Evolutionary conservation across 2,888 invertebrate genomes (phyloP).

Genomic region (Scaptomyza tumidula): DNA sequence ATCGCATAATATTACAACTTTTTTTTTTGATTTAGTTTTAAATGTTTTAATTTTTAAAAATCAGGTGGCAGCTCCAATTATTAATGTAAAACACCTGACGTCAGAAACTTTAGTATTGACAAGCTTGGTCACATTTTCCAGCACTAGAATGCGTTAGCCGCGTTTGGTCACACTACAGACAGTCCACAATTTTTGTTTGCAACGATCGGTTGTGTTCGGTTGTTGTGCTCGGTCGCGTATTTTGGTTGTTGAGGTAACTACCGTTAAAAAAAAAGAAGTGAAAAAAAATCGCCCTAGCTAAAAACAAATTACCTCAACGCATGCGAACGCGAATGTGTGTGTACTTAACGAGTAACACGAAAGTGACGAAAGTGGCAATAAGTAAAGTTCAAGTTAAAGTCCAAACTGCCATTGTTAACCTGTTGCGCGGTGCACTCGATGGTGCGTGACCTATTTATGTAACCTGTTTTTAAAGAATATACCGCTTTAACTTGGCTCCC

Average conservation of each 20-base stretch:
- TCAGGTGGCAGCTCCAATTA: background rate
- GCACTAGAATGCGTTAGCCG: background rate
- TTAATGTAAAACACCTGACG: slow-evolving; percentile 4
- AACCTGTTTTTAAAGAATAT: slow-evolving; percentile 79
- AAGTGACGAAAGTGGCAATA: slow-evolving; percentile 33
- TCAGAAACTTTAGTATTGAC: slow-evolving; percentile 5
- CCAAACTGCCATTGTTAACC: slow-evolving; percentile 54
- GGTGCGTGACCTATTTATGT: slow-evolving; percentile 82
- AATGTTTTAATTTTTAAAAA: background rate
- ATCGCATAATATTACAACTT: too few relatives aligned
- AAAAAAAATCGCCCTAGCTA: slow-evolving; percentile 32
- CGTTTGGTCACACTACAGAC: slow-evolving; percentile 24
- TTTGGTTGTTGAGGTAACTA: slow-evolving; percentile 58
- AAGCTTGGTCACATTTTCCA: slow-evolving; percentile 31
- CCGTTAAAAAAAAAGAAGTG: slow-evolving; percentile 28
- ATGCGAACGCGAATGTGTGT: slow-evolving; percentile 34
- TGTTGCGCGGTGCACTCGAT: slow-evolving; percentile 77
- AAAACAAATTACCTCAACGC: slow-evolving; percentile 43
- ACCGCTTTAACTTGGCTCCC: slow-evolving; percentile 59
- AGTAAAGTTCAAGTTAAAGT: slow-evolving; percentile 32
- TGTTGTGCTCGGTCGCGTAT: slow-evolving; percentile 46
- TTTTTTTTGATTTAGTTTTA: too few relatives aligned
- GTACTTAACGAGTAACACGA: slow-evolving; percentile 16
- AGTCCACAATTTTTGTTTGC: slow-evolving; percentile 55
- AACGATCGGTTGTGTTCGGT: slow-evolving; percentile 59